A percentile compares a stretch with the other conserved stretches of the same genome.
Evolutionary conservation across 2,113 vertebrate species (phyloP).

Genomic region (Trematomus loennbergii): DNA sequence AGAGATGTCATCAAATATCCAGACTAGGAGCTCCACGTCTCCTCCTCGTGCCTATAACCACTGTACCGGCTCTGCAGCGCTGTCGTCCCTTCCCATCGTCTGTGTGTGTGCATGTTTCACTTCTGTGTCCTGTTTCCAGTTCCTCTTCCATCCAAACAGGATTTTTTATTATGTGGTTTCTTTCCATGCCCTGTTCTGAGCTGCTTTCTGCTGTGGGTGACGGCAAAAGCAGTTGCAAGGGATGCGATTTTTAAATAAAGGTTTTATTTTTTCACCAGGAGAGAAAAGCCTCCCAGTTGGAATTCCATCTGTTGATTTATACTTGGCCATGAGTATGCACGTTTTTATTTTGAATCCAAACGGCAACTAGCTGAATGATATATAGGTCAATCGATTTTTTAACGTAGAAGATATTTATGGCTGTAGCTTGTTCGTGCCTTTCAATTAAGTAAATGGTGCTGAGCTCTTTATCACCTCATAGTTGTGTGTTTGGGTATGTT

Average conservation of each 20-base stretch:
- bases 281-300: background rate
- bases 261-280: background rate
- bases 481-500: background rate
- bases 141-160: background rate
- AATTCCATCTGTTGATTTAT: constrained; percentile 19
- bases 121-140: background rate
- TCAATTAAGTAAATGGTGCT: constrained; percentile 8
- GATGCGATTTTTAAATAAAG: background rate
- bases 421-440: constrained; percentile 48
- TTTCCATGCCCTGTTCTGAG: background rate
- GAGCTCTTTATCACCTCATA: background rate
- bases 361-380: too few relatives aligned
- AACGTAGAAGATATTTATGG: background rate
- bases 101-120: constrained; percentile 55
- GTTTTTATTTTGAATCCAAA: background rate
- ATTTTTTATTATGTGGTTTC: background rate
- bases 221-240: background rate
- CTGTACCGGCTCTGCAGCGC: constrained; percentile 19
- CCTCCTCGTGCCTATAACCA: constrained; percentile 51
- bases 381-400: constrained; percentile 9
- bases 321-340: constrained; percentile 20
- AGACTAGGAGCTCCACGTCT: constrained; percentile 25
- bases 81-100: constrained; percentile 16
- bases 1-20: background rate
- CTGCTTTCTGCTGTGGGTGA: background rate